Conservation (phyloP, 2,113 vertebrate species). For the Chaetura pelagica region DNA sequence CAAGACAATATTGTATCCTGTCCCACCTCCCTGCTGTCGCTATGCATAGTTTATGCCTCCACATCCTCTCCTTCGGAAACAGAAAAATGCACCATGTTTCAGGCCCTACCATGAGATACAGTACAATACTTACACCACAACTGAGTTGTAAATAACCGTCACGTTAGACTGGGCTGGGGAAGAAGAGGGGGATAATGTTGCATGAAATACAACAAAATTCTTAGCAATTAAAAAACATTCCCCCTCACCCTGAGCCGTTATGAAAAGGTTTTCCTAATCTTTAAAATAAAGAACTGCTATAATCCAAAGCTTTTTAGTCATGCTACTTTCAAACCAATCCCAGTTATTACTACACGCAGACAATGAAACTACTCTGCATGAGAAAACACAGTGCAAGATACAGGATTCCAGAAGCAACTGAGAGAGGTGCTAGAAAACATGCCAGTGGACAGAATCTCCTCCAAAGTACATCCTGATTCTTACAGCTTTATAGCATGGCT, state of each 20-base stretch:
- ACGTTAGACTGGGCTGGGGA: not conserved
- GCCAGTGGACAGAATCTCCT: not conserved
- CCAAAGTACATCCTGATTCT: not conserved
- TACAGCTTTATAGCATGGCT: not conserved
- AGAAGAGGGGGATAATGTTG: not conserved
- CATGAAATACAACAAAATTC: not conserved
- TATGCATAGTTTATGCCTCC: not conserved
- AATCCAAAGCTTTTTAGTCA: not conserved
- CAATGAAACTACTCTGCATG: not conserved
- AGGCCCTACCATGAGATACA: not conserved
- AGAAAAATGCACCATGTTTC: not conserved
- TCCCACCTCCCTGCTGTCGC: not conserved
- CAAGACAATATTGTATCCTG: not conserved
- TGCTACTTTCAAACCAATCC: not conserved
- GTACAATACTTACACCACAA: not conserved
- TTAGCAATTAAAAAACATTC: not conserved
- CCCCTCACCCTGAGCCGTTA: not conserved
- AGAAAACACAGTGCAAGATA: not conserved
- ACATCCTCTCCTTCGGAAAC: fast-evolving
- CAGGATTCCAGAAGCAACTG: not conserved
- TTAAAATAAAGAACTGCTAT: not conserved
- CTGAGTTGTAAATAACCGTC: not conserved
- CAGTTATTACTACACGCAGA: not conserved
- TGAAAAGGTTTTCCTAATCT: not conserved
- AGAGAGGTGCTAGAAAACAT: not conserved